Evolutionary conservation across 2,797 vertebrate species (phyloP).

Genomic region (Choloepus didactylus): DNA sequence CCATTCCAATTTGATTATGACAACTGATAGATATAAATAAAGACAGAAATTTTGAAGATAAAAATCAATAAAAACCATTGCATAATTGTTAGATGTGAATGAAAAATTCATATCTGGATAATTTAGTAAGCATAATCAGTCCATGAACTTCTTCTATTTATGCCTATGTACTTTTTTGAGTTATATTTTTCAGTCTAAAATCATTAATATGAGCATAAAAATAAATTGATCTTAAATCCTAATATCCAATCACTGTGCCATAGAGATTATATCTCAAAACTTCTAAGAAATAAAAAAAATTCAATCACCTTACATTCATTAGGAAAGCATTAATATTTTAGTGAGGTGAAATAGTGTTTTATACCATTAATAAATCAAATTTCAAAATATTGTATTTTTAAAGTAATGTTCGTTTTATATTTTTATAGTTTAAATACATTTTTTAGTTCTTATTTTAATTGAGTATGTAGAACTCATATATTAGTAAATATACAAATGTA

Average conservation of each 20-base stretch:
- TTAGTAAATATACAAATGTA: not conserved
- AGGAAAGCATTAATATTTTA: not conserved
- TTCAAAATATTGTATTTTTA: not conserved
- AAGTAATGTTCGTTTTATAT: not conserved
- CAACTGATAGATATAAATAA: not conserved
- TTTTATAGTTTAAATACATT: not conserved
- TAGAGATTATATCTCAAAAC: not conserved
- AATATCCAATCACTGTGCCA: not conserved
- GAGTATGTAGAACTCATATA: not conserved
- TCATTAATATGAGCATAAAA: not conserved
- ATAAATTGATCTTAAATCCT: not conserved
- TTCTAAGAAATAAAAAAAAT: not conserved
- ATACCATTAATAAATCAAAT: not conserved
- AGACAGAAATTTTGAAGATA: constrained; percentile 17
- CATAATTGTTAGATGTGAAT: not conserved
- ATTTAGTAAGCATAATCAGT: not conserved
- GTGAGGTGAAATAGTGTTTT: not conserved
- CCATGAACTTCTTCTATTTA: not conserved
- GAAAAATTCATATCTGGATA: not conserved
- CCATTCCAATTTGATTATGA: not conserved
- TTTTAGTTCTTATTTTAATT: not conserved
- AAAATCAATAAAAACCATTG: not conserved
- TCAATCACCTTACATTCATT: not conserved
- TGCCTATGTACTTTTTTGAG: not conserved
- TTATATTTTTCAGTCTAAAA: not conserved